Percentiles rank a stretch among this genome's conserved stretches.
Conservation (phyloP, 2,888 invertebrate species). For the Poecilus cupreus region DNA sequence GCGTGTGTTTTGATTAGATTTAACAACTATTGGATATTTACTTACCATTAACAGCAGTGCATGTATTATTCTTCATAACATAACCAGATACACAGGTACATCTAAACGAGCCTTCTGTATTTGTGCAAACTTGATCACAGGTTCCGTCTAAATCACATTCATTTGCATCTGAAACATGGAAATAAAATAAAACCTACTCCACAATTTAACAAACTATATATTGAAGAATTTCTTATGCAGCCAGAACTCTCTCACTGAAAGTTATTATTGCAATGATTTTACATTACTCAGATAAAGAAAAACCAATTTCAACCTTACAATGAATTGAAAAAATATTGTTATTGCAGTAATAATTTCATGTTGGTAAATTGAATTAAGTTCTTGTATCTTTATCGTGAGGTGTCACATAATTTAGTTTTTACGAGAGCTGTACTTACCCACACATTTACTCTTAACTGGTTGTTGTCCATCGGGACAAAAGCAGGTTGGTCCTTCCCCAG, state of each 20-base stretch:
- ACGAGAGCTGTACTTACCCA: slow-evolving; percentile 70
- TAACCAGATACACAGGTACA: slow-evolving; percentile 87
- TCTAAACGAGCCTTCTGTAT: slow-evolving; percentile 79
- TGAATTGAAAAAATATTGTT: background rate
- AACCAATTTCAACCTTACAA: background rate
- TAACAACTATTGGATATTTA: slow-evolving; percentile 40
- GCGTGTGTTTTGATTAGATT: too few relatives aligned
- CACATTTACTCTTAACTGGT: slow-evolving; percentile 78
- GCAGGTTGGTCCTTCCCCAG: slow-evolving; percentile 82
- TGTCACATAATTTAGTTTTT: slow-evolving; percentile 28
- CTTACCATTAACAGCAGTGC: slow-evolving; percentile 83
- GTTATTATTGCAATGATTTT: background rate
- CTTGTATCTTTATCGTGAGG: slow-evolving; percentile 10
- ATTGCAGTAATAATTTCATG: slow-evolving; percentile 1
- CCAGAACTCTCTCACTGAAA: background rate
- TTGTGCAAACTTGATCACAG: slow-evolving; percentile 85
- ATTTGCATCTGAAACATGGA: slow-evolving; percentile 80
- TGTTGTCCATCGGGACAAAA: slow-evolving; percentile 83
- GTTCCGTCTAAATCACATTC: slow-evolving; percentile 83
- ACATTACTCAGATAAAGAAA: too few relatives aligned
- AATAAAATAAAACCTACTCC: background rate
- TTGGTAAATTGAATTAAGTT: slow-evolving; percentile 26
- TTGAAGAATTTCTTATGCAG: too few relatives aligned
- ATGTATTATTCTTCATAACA: slow-evolving; percentile 75
- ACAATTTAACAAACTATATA: too few relatives aligned